These are phyloP conservation scores for Hystrix cristata DNA, from an alignment of 2,113 vertebrate genomes.

Conservation along the genomic window DNA sequence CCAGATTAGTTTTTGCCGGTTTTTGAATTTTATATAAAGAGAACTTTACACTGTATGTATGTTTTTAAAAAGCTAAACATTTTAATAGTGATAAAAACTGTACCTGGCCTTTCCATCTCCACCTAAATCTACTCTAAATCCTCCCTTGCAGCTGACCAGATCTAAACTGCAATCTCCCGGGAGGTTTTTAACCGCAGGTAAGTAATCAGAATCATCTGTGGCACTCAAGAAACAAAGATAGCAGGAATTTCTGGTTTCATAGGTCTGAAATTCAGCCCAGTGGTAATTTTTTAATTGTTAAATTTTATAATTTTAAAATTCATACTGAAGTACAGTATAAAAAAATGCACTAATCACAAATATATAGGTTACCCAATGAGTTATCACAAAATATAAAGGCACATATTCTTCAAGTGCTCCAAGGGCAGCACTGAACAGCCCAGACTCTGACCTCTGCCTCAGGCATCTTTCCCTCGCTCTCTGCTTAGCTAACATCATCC, in stretches of 20 bases:
- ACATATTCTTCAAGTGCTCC: not conserved
- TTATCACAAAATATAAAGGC: not conserved
- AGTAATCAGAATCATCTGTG: not conserved
- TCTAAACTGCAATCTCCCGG: not conserved
- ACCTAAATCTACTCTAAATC: not conserved
- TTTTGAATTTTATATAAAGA: not conserved
- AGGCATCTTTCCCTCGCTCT: not conserved
- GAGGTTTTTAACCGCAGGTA: not conserved
- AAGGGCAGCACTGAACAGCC: not conserved
- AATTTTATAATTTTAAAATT: slow-evolving; percentile 17
- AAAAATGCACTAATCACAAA: not conserved
- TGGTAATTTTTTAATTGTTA: not conserved
- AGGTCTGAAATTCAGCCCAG: not conserved
- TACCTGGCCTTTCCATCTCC: not conserved
- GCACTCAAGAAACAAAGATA: not conserved
- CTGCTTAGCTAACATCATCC: not conserved
- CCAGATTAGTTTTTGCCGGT: not conserved
- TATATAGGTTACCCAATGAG: not conserved
- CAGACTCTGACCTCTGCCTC: not conserved
- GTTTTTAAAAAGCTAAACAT: not conserved
- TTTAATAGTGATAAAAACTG: not conserved
- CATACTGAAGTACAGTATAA: not conserved
- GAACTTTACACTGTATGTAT: not conserved
- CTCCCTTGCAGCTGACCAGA: not conserved
- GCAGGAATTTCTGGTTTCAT: not conserved